Percentiles rank a stretch among this genome's conserved stretches.
Conservation (phyloP, 2,113 vertebrate species). For the Tapirus terrestris region DNA sequence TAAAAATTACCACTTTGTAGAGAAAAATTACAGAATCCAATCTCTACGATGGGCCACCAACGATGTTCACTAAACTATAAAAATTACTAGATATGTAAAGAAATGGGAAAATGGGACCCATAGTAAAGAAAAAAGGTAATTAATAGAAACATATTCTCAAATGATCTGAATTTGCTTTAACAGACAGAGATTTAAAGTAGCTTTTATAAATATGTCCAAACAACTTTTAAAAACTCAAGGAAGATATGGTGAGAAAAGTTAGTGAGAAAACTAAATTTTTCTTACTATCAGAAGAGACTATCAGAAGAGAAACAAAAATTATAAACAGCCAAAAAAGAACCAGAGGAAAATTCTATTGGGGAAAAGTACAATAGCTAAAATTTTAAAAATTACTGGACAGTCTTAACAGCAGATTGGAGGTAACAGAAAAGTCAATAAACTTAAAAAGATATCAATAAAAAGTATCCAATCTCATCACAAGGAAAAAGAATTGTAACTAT, state of each 20-base stretch:
- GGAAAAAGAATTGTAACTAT: too few species aligned
- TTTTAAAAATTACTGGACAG: neutral
- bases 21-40: neutral
- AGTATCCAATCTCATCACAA: too few species aligned
- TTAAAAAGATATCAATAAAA: neutral
- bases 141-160: neutral
- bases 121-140: neutral
- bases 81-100: neutral
- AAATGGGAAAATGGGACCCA: neutral
- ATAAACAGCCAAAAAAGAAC: neutral
- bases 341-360: neutral
- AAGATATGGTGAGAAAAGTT: neutral
- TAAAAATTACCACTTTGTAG: neutral
- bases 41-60: neutral
- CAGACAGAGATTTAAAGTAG: neutral
- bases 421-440: neutral
- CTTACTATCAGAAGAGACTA: neutral
- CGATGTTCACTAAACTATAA: neutral
- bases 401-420: neutral
- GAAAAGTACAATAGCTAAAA: neutral
- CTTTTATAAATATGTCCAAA: neutral
- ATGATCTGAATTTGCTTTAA: neutral
- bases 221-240: slow-evolving; percentile 34
- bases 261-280: slow-evolving; percentile 19
- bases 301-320: neutral